Percentiles rank a stretch among this genome's conserved stretches.
Conservation (phyloP, 2,888 invertebrate genomes). For the Osmoderma eremita region DNA sequence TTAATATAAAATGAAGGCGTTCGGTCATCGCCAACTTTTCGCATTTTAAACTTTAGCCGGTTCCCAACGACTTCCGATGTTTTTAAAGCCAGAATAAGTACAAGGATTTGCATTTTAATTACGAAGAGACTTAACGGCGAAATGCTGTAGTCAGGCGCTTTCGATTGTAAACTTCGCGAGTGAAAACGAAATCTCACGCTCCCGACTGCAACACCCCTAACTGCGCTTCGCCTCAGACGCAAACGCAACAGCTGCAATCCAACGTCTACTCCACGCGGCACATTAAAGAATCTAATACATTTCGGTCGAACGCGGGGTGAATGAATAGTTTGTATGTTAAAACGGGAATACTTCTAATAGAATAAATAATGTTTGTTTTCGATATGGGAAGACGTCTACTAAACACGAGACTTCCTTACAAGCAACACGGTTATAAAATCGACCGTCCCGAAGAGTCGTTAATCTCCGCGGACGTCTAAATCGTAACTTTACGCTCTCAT, state of each 20-base stretch:
- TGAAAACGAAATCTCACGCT: background rate
- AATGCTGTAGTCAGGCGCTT: constrained; percentile 7
- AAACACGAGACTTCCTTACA: constrained; percentile 42
- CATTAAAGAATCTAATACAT: constrained; percentile 34
- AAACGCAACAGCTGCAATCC: constrained; percentile 32
- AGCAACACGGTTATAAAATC: constrained; percentile 52
- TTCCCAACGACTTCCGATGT: background rate
- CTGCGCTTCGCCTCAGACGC: constrained; percentile 19
- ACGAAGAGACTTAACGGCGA: constrained; percentile 11
- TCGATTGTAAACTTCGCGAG: constrained; percentile 9
- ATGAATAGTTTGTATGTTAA: constrained; percentile 17
- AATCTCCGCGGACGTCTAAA: constrained; percentile 56
- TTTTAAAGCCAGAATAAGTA: constrained; percentile 26
- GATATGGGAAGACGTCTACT: constrained; percentile 42
- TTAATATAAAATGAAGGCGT: background rate
- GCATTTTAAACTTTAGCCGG: background rate
- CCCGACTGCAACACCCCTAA: constrained; percentile 4
- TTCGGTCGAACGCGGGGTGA: constrained; percentile 3
- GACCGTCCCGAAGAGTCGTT: constrained; percentile 54
- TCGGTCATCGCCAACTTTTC: background rate
- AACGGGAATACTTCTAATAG: constrained; percentile 39
- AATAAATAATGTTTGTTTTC: constrained; percentile 45
- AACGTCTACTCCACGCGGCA: constrained; percentile 12
- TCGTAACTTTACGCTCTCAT: constrained; percentile 54
- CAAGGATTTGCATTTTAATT: constrained; percentile 32